phyloP scores from a whole-genome alignment of 2,113 vertebrate species.

The rat (Rattus norvegicus) region DNA sequence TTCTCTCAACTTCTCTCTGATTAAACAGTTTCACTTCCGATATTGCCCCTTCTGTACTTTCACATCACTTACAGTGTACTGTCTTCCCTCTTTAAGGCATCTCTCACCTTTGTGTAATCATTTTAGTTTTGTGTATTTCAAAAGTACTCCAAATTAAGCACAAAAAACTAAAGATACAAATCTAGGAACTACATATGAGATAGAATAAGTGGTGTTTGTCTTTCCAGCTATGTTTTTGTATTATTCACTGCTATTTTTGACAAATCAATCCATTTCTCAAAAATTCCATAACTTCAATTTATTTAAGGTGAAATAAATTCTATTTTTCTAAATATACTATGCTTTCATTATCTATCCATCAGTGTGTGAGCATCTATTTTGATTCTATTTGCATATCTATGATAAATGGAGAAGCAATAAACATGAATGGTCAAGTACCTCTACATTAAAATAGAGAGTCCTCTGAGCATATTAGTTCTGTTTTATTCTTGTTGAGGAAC shows the following conservation, averaged over 20 bases:
- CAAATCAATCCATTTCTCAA: not conserved
- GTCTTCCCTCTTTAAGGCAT: not conserved
- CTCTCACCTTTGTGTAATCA: too few relatives aligned
- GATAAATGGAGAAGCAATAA: not conserved
- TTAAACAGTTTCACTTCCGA: not conserved
- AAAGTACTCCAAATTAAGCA: not conserved
- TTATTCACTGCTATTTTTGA: not conserved
- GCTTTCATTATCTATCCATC: not conserved
- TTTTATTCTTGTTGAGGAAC: not conserved
- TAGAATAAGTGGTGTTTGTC: not conserved
- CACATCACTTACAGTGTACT: not conserved
- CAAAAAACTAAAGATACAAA: not conserved
- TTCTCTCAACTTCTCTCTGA: rapidly evolving
- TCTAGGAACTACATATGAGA: not conserved
- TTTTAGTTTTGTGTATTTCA: not conserved
- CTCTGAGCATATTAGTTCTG: not conserved
- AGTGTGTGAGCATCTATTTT: not conserved
- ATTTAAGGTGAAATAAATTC: not conserved
- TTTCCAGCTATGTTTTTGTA: not conserved
- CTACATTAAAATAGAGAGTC: not conserved
- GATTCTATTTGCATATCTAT: not conserved
- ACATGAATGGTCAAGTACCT: not conserved
- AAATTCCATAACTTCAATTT: not conserved
- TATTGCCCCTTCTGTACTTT: not conserved
- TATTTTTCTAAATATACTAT: not conserved